Evolutionary conservation across 2,113 vertebrate species (phyloP).

Genomic region (Brienomyrus longianalis): DNA sequence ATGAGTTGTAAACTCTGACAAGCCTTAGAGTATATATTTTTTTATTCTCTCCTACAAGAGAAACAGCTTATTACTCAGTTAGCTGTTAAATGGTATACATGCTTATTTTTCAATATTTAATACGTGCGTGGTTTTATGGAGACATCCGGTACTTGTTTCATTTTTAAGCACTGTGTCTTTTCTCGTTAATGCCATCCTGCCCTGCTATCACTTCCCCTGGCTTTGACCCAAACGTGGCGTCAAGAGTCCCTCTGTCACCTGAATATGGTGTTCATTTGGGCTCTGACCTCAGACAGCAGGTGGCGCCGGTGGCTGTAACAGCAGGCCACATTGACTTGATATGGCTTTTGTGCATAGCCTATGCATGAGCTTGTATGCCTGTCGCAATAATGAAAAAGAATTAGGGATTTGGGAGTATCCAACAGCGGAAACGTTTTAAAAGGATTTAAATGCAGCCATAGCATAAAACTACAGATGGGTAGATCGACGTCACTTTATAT

Average conservation of each 20-base stretch:
- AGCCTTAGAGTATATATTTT: slow-evolving; percentile 33
- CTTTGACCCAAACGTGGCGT: not conserved
- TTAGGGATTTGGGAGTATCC: not conserved
- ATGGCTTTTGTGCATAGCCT: not conserved
- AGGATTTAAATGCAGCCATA: not conserved
- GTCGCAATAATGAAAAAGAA: not conserved
- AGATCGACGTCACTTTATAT: not conserved
- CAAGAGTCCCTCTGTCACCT: not conserved
- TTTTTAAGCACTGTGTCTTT: slow-evolving; percentile 19
- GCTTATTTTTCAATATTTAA: slow-evolving; percentile 27
- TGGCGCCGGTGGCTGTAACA: not conserved
- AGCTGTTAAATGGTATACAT: slow-evolving; percentile 21
- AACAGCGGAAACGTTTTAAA: not conserved
- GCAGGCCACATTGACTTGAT: not conserved
- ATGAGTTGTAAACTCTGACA: slow-evolving; percentile 36
- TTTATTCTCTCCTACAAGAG: slow-evolving; percentile 24
- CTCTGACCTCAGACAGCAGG: not conserved
- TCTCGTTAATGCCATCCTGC: not conserved
- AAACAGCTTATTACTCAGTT: slow-evolving; percentile 25
- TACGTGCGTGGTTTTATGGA: slow-evolving; percentile 19
- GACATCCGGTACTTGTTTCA: slow-evolving; percentile 10
- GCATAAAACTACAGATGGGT: not conserved
- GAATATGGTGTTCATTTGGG: not conserved
- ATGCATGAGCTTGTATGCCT: not conserved
- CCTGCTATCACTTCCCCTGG: not conserved